Percentiles rank a stretch among this genome's conserved stretches.
Conservation (phyloP, 1,140 invertebrate species). For the Hesperophylax magnus region DNA sequence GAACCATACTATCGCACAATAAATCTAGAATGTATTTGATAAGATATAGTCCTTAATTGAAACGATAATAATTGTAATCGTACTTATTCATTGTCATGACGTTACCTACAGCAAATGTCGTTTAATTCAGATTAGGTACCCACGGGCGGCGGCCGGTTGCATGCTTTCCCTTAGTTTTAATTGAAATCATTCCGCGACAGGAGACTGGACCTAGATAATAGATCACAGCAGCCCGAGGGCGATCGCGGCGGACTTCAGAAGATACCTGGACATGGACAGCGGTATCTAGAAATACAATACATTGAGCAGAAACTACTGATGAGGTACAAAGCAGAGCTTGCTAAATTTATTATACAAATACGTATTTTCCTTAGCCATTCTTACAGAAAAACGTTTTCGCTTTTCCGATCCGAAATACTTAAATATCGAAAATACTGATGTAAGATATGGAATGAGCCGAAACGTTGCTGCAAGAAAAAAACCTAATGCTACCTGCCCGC, state of each 20-base stretch:
- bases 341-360: too few species aligned
- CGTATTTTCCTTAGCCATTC: too few species aligned
- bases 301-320: background rate
- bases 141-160: background rate
- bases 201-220: background rate
- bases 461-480: too few species aligned
- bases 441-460: too few species aligned
- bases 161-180: slow-evolving; percentile 1
- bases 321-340: too few species aligned
- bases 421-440: too few species aligned
- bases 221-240: slow-evolving; percentile 14
- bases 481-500: too few species aligned
- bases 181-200: slow-evolving; percentile 18
- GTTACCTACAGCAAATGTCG: slow-evolving; percentile 22
- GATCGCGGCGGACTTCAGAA: background rate
- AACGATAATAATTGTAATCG: background rate
- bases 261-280: background rate
- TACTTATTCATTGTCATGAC: background rate
- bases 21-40: background rate
- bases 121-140: slow-evolving; percentile 1
- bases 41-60: background rate
- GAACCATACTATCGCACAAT: background rate
- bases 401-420: too few species aligned
- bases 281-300: background rate
- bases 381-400: too few species aligned